phyloP scores from a whole-genome alignment of 2,113 vertebrate genomes.

The Periophthalmus modestus region DNA sequence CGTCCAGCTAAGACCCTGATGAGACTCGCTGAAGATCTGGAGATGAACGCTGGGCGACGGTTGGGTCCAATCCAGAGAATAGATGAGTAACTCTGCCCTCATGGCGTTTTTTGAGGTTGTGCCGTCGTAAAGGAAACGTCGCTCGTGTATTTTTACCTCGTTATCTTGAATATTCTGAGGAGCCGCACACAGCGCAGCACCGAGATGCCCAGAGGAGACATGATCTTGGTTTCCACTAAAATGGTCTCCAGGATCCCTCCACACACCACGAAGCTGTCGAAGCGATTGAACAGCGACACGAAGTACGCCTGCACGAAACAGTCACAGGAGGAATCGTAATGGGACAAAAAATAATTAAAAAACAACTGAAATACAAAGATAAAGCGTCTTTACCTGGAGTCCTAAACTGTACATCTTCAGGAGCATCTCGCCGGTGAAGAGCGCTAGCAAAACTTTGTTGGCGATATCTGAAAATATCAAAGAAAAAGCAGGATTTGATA shows the following conservation, averaged over 20 bases:
- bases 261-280: constrained; percentile 97
- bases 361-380: background rate
- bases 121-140: no score
- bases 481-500: background rate
- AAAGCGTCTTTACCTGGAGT: constrained; percentile 67
- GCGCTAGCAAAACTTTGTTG: constrained; percentile 94
- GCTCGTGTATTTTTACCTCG: constrained; percentile 78
- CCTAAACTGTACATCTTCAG: constrained; percentile 99
- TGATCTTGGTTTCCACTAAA: constrained; percentile 97
- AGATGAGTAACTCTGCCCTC: no score
- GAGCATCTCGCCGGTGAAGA: constrained; percentile 98
- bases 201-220: constrained; percentile 97
- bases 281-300: constrained; percentile 98
- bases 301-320: constrained; percentile 87
- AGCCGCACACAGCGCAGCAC: constrained; percentile 95
- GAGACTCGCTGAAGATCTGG: no score
- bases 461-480: constrained; percentile 84
- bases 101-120: no score
- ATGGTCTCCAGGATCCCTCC: constrained; percentile 98
- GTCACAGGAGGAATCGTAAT: background rate
- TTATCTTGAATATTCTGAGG: constrained; percentile 98
- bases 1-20: no score
- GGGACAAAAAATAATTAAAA: background rate
- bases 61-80: no score
- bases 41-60: no score